Percentiles rank a stretch among this genome's conserved stretches.
Evolutionary conservation across 2,113 vertebrate species (phyloP).

Genomic region (Micromys minutus): DNA sequence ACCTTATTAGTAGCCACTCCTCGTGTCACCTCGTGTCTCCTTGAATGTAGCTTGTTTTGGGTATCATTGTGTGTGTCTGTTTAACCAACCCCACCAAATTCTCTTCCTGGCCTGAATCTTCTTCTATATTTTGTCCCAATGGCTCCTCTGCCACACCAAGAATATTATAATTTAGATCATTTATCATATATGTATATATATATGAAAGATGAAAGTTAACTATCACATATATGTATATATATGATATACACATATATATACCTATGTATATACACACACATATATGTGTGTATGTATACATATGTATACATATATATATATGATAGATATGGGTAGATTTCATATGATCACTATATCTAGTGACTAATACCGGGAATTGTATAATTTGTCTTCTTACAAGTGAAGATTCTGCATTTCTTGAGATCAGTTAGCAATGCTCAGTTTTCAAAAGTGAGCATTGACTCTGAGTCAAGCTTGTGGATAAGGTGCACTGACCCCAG

Average conservation of each 20-base stretch:
- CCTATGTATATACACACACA: neutral
- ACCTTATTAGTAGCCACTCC: fast-evolving
- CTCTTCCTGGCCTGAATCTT: neutral
- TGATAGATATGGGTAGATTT: neutral
- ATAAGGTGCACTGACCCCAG: fast-evolving
- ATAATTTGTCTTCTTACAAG: neutral
- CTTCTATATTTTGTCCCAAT: too few species aligned
- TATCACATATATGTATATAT: too few species aligned
- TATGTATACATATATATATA: neutral
- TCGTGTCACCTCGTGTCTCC: fast-evolving
- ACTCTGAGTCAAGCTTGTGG: too few species aligned
- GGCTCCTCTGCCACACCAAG: fast-evolving
- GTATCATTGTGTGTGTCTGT: neutral
- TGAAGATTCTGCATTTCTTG: neutral
- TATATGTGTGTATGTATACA: neutral
- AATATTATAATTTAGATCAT: neutral
- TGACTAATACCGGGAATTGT: too few species aligned
- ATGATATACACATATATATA: too few species aligned
- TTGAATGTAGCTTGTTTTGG: neutral
- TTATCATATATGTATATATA: neutral
- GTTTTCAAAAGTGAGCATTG: neutral
- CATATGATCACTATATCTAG: neutral
- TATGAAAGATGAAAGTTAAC: too few species aligned
- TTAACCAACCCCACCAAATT: neutral
- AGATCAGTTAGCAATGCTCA: neutral